Percentiles rank a stretch among this genome's conserved stretches.
These are phyloP conservation scores for Thecocarcelia acutangulata DNA, from an alignment of 2,888 invertebrate species.

Conservation along the genomic window DNA sequence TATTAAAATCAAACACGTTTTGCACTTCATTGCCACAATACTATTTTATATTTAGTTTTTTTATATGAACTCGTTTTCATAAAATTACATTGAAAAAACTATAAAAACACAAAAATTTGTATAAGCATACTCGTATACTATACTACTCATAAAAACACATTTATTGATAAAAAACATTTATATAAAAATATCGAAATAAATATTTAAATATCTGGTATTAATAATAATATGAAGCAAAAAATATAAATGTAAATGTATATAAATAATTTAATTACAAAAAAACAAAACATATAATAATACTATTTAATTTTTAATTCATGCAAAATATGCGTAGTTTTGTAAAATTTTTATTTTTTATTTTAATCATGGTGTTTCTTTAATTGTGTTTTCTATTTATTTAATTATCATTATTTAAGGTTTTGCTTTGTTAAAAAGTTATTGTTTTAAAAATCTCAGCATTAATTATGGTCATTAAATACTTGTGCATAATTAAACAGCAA, in stretches of 20 bases:
- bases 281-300: constrained; percentile 58
- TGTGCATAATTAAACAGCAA: constrained; percentile 2
- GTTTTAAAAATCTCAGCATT: background rate
- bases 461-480: constrained; percentile 5
- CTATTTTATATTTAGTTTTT: background rate
- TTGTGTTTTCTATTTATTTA: background rate
- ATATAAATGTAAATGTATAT: constrained; percentile 10
- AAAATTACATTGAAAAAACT: no score
- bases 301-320: constrained; percentile 54
- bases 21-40: background rate
- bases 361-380: background rate
- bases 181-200: background rate
- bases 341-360: constrained; percentile 14
- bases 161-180: background rate
- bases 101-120: no score
- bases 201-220: constrained; percentile 49
- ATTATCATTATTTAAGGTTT: background rate
- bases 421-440: background rate
- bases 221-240: constrained; percentile 46
- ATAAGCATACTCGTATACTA: no score
- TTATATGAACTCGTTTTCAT: background rate
- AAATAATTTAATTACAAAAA: constrained; percentile 62
- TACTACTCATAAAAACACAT: background rate
- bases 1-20: background rate
- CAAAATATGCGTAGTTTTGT: constrained; percentile 20